Evolutionary conservation across 2,113 vertebrate species (phyloP), one percentile per base, ranked within the genome.

Genomic region (Gadus chalcogrammus): DNA sequence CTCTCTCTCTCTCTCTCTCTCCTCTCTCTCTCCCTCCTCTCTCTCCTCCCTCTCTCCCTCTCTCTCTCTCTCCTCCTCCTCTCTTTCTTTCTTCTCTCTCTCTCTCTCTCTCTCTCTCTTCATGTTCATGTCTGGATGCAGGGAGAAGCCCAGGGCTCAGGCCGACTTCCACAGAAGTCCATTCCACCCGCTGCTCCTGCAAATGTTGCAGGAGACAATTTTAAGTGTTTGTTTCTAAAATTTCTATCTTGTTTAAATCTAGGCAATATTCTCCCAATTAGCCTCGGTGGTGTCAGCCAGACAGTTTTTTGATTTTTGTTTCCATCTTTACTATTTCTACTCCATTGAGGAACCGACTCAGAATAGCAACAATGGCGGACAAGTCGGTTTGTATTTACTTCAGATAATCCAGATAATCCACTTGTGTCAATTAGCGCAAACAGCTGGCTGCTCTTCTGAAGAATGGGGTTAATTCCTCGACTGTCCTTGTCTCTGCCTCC

Each of bases 301-400:
- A 24, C 24, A 17, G 17, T 58, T n/a, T n/a, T n/a, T 58, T 16
- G 27, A 56, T 73, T 68, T 48, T 9, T 9, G 8, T 48, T 48
- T 48, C 8, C 11, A 11, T 48, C 11, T 48, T 48, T 12, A 9
- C 42, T 48, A 1, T 13, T 48, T 48, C 42, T 38, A 71, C 38
- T 73, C 67, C 73, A 20, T 66, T 24, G 28, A 12, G 27, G 61
- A 35, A 24, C 70, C 5, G 53, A 16, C 55, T 5, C 71, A 35
- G 71, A 8, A 20, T 53, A 69, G 70, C 66, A 77, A 67, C 73
- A 64, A 71, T 75, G 31, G 61, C n/a, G 17, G 63, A 55, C 68
- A 68, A 69, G 69, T 73, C 24, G 66, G 65, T 80, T 78, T 78
- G 65, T 72, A 76, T 76, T 76, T 78, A 80, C 71, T 75, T 58